Conservation (phyloP, 2,797 vertebrate species). For the Ibycter americanus region DNA sequence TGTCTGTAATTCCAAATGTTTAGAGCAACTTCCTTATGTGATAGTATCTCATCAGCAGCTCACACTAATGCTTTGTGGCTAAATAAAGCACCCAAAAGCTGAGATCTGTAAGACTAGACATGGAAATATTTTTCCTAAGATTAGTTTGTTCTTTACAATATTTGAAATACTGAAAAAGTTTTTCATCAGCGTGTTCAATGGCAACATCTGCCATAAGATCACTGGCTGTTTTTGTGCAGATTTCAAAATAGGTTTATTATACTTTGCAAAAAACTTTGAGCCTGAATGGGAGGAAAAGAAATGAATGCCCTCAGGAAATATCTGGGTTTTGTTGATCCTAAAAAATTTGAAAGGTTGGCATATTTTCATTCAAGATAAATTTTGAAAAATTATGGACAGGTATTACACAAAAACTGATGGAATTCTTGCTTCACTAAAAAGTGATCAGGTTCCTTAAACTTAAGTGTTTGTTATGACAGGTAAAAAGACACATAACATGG, state of each 20-base stretch:
- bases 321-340: neutral
- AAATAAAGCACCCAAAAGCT: neutral
- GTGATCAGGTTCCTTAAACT: fast-evolving
- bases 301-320: neutral
- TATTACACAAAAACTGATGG: neutral
- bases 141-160: neutral
- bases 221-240: neutral
- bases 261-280: neutral
- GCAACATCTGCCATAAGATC: neutral
- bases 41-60: neutral
- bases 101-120: neutral
- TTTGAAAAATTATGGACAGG: neutral
- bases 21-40: neutral
- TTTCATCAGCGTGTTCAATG: neutral
- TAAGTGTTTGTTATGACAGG: neutral
- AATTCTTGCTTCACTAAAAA: neutral
- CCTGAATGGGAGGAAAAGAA: neutral
- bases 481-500: neutral
- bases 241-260: neutral
- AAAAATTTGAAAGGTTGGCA: neutral
- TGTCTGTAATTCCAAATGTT: neutral
- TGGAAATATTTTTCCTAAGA: neutral
- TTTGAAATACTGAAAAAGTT: neutral
- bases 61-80: neutral
- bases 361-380: neutral